Evolutionary conservation across 2,797 vertebrate species (phyloP), one percentile per base, ranked within the genome.

Genomic region (Enteromius viviparus): DNA sequence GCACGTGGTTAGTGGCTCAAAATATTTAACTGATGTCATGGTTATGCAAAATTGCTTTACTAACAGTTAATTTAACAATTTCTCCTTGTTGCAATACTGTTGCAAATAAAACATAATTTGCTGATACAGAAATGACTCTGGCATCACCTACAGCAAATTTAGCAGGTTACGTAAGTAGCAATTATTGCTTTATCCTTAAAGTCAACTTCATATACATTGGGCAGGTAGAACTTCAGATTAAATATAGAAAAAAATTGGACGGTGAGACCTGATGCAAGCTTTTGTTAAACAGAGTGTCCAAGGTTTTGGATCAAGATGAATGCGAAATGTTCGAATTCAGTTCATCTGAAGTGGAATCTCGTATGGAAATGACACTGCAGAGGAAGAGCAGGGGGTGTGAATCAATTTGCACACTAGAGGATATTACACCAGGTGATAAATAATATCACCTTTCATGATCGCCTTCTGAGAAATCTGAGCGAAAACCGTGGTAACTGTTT

Each of bases 361-460:
- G 37, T 74, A 74, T 78, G 45, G 84, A 79, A 81, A 84, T 81
- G 65, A 89, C 84, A 83, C 86, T 91, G 88, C 89, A 87, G 85
- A 87, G 87, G 91, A 89, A 76, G 55, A 83, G 79, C 75, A 21
- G 82, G 60, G 64, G 79, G 85, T 81, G 77, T 83, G 92, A 94
- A 92, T 93, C 92, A 92, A 93, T 94, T 95, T 92, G 89, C 93
- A 90, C 88, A 92, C 90, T 86, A 87, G 88, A 88, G 92, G 91
- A 93, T 92, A 93, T 93, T 92, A 93, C 91, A 92, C 89, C 90
- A 93, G 92, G 92, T 93, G 93, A 95, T 94, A 94, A 94, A 94
- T 93, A 94, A 91, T 92, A 94, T 93, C 93, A 88, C 93, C 90
- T 92, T 90, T 91, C 89, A 89, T 90, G 89, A 94, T 93, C 93